Percentiles rank a stretch among this genome's conserved stretches.
Evolutionary conservation across 2,113 vertebrate species (phyloP).

Genomic region (Cinclus cinclus): DNA sequence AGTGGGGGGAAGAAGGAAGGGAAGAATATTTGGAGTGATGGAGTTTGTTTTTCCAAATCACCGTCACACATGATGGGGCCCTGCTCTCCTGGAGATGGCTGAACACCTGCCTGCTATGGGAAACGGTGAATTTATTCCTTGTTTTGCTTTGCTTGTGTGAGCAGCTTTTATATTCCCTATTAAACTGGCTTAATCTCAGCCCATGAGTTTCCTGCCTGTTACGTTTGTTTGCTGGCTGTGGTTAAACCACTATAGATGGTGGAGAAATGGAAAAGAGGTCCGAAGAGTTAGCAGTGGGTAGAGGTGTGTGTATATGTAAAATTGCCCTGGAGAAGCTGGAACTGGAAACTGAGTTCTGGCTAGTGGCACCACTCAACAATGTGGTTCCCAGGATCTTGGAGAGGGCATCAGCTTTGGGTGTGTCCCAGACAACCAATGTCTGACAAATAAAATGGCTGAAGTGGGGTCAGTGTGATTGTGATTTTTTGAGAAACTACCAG

Average conservation of each 20-base stretch:
- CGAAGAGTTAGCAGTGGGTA: neutral
- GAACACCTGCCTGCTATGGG: too few species aligned
- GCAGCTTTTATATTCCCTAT: neutral
- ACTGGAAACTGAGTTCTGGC: neutral
- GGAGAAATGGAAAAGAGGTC: neutral
- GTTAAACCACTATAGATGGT: neutral
- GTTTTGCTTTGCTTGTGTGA: neutral
- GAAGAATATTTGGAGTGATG: too few species aligned
- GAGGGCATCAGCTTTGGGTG: neutral
- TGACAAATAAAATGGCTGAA: neutral
- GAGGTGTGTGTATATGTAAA: neutral
- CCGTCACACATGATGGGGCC: accelerated
- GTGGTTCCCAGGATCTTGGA: neutral
- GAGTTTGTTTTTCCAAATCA: neutral
- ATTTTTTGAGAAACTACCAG: neutral
- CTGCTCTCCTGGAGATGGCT: neutral
- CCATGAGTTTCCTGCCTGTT: neutral
- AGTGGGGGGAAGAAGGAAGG: neutral
- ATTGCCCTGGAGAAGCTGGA: neutral
- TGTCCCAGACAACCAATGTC: neutral
- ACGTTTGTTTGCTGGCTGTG: neutral
- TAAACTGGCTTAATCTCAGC: neutral
- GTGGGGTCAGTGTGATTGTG: neutral
- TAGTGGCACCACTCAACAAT: neutral
- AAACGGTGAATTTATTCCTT: neutral